These are phyloP conservation scores for Clostera curtula DNA, from an alignment of 2,888 invertebrate species.

Conservation along the genomic window DNA sequence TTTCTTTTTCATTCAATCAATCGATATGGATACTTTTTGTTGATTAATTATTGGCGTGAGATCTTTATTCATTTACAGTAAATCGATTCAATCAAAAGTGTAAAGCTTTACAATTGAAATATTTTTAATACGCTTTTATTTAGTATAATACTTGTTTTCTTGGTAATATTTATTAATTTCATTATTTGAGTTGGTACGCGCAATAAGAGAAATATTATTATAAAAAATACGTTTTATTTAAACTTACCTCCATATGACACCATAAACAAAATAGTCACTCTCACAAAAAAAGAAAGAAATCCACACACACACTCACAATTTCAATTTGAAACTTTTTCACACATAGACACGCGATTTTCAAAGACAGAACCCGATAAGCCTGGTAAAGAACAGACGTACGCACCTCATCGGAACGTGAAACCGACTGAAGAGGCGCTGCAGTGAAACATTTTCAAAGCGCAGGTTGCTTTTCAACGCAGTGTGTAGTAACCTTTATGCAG, in stretches of 20 bases:
- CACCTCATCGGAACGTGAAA: conserved; percentile 12
- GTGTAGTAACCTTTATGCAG: conserved; percentile 15
- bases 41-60: no score
- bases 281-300: no score
- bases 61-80: no score
- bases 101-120: no score
- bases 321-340: conserved; percentile 4
- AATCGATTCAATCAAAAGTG: no score
- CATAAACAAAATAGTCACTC: conserved; percentile 10
- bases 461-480: conserved; percentile 10
- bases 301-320: conserved; percentile 12
- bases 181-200: no score
- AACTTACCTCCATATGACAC: conserved; percentile 13
- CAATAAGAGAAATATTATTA: no score
- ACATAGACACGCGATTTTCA: conserved; percentile 20
- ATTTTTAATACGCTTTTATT: no score
- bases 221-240: not conserved
- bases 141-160: no score
- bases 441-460: conserved; percentile 19
- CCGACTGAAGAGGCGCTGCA: conserved; percentile 18
- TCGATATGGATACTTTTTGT: no score
- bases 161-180: no score
- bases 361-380: conserved; percentile 9
- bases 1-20: no score
- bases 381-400: conserved; percentile 8